Conservation (phyloP, 2,888 invertebrate species). For the Drosophila rubida region DNA sequence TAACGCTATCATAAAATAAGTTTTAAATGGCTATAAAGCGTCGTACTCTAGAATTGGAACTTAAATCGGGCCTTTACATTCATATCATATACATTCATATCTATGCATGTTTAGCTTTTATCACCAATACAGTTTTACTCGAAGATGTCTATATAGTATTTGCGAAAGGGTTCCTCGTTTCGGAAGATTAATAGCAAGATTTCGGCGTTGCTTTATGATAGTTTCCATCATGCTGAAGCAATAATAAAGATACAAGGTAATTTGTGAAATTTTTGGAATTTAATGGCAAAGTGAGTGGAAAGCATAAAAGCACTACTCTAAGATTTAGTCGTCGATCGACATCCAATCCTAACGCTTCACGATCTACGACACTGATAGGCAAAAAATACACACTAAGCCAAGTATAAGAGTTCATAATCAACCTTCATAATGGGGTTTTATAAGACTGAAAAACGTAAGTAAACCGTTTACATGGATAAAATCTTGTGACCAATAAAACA, state of each 20-base stretch:
- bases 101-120: too few species aligned
- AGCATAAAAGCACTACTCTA: not conserved
- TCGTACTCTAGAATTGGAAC: too few species aligned
- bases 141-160: not conserved
- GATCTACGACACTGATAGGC: constrained; percentile 1
- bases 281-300: too few species aligned
- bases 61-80: too few species aligned
- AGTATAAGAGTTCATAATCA: not conserved
- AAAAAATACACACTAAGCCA: not conserved
- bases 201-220: not conserved
- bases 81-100: too few species aligned
- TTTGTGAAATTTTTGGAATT: not conserved
- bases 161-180: not conserved
- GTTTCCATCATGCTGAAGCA: not conserved
- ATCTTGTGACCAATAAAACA: too few species aligned
- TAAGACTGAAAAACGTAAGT: not conserved
- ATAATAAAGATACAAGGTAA: not conserved
- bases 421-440: constrained; percentile 3
- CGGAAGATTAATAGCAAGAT: not conserved
- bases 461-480: too few species aligned
- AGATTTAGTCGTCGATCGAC: constrained; percentile 2
- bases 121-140: too few species aligned
- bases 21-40: too few species aligned
- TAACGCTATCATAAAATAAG: too few species aligned
- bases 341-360: not conserved